Base-by-base conservation (phyloP, 2,797 vertebrate species). In the Poecilia wingei region DNA sequence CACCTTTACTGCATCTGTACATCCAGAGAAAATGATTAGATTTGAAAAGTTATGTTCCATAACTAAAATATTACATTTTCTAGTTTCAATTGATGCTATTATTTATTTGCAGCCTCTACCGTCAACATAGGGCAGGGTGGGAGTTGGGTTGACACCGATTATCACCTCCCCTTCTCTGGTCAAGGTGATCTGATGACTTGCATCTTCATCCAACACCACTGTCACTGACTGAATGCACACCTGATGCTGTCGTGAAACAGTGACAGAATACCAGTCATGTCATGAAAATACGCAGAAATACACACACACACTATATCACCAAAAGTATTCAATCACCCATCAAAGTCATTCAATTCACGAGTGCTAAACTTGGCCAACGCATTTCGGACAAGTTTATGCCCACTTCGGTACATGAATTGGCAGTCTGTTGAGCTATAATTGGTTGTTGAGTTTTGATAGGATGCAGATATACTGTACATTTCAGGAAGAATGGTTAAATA, bases 181-280 rank as follows among this genome's bases (percentile, higher is more conserved):
- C 74, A 99, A 92, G 61, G 97, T 99, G 84, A 99, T 95, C 95
- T 99, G 98, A 86, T 94, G 97, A 92, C 81, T 97, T 77, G 96
- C 95, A 66, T 99, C 97, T 91, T 98, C 98, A 88, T 98, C 97
- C 92, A 98, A 93, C 89, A 99, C 96, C 79, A 99, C 89, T 18
- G 97, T 98, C 92, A 99, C 80, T 20, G 98, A 98, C 86, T 99
- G 98, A 88, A 98, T 95, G 90, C 98, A 99, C 80, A 96, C 94
- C n/a, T 98, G 96, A 82, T 98, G 96, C 93, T 97, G 93, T 31
- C 72, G 70, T 84, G 74, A 89, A 76, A 87, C 41, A 88, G 18
- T 72, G 5, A 41, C 0, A 61, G 18, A 53, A 45, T 1, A 10
- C 0, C 0, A 18, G 43, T 87, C 72, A 87, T 16, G 33, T 16